Evolutionary conservation across 2,888 invertebrate species (phyloP), one percentile per base, ranked within the genome.

Genomic region (Pecten maximus): DNA sequence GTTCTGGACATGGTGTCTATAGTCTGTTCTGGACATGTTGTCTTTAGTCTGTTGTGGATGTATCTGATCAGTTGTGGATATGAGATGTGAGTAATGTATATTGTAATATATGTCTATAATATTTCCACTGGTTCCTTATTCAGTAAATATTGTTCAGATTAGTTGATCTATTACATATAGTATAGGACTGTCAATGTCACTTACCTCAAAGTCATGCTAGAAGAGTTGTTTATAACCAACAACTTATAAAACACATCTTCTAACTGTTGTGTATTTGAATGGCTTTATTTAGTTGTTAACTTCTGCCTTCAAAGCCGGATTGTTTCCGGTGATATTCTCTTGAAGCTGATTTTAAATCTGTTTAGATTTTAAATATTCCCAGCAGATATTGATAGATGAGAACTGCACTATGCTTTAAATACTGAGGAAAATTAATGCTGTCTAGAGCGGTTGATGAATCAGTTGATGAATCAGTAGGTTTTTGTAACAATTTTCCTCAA

Each of bases 361-460:
- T 74, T 74, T 74, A 28, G 35, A 74, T 23, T 74, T 74, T 10
- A 74, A 35, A 74, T 74, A 35, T 74, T 74, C 35, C 35, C 74
- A 6, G 15, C 74, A 74, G 74, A 74, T 74, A 74, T 35, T 74
- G 74, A 74, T 74, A 74, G 35, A 74, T 74, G 28, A 74, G 74
- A 74, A 74, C 19, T 74, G 28, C 74, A 74, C 16, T 12, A 35
- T 2, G 15, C 74, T 0, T 54, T 74, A 28, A 74, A 74, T 12
- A 74, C 35, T 35, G 74, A 10, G 74, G 74, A 19, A 28, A 74
- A 28, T 74, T 28, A 35, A 74, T 74, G 74, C 74, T 74, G 74
- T 74, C 74, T 74, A 35, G 74, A 74, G 74, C 35, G 1, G 74
- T 8, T 74, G 74, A 74, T 74, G 74, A 74, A 74, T 74, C 74